These are phyloP conservation scores for Charanyca ferruginea DNA, from an alignment of 2,888 invertebrate species.

Conservation along the genomic window DNA sequence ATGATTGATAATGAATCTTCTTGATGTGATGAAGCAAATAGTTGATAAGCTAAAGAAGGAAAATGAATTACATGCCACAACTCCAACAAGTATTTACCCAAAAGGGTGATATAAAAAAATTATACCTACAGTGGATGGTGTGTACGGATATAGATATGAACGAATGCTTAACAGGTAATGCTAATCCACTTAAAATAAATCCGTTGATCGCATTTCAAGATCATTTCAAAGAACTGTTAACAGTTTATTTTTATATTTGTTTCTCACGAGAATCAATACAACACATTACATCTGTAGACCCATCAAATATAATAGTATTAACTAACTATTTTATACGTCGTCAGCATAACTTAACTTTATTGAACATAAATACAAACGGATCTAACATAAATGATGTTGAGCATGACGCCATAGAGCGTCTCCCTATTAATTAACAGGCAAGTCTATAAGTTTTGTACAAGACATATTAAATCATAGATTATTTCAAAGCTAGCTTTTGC, in stretches of 20 bases:
- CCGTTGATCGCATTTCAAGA: neutral
- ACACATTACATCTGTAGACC: neutral
- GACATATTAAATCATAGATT: conserved; percentile 3
- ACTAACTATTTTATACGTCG: neutral
- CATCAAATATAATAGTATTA: conserved; percentile 10
- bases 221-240: neutral
- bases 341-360: conserved; percentile 28
- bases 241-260: neutral
- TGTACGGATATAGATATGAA: too few relatives aligned
- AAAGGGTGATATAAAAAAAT: too few relatives aligned
- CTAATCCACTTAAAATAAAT: neutral
- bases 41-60: too few relatives aligned
- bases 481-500: conserved; percentile 3
- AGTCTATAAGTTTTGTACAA: conserved; percentile 31
- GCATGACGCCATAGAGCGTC: conserved; percentile 40
- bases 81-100: too few relatives aligned
- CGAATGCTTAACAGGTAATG: neutral
- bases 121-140: too few relatives aligned
- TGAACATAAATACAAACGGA: conserved; percentile 44
- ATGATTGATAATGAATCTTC: too few relatives aligned
- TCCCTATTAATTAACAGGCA: conserved; percentile 53
- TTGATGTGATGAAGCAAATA: too few relatives aligned
- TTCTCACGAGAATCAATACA: neutral
- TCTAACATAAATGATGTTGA: conserved; percentile 31
- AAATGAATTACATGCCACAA: too few relatives aligned